Evolutionary conservation across 2,113 vertebrate genomes (phyloP), one percentile per base, ranked within the genome.

Genomic region (Dascyllus trimaculatus): DNA sequence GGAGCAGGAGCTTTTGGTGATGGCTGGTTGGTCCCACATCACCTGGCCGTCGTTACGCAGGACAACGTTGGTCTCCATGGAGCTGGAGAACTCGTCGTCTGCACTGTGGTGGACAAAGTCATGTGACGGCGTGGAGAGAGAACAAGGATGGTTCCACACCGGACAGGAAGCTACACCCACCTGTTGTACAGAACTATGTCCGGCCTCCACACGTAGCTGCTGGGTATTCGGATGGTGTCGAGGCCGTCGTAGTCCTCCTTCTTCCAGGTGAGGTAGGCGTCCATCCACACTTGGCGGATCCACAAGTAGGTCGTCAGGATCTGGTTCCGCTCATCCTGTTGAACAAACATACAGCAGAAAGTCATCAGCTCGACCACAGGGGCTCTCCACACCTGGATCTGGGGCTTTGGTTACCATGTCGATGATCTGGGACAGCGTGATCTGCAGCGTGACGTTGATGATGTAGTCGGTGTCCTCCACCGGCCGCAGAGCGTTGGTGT

Each of bases 101-200:
- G 96, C 97, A 1, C 97, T 98, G 90, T 0, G 25, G 32, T 2
- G 19, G 22, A 43, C 15, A 25, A 69, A 8, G 0, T 15, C 40
- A 4, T 40, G 40, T 43, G 13, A 43, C 2, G 40, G 15, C 13
- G 14, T 6, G 6, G 18, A 54, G 66, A 4, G 22, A 13, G 14
- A 66, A 61, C 3, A 40, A 11, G 8, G n/a, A 18, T 18, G 8
- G 14, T 13, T 4, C 29, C 29, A 29, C 29, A 29, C 29, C 5
- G 4, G 17, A 8, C 1, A 22, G 54, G 25, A 17, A 9, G 21
- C 2, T 1, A 13, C 2, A 5, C 45, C 10, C 89, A 98, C 97
- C 96, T 98, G 95, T 98, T 99, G 66, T 98, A 97, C 62, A 98
- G 96, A 32, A 98, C 94, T 5, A 98, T 97, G 84, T 98, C 96